phyloP scores from a whole-genome alignment of 2,113 vertebrate genomes.

The Agapornis roseicollis region DNA sequence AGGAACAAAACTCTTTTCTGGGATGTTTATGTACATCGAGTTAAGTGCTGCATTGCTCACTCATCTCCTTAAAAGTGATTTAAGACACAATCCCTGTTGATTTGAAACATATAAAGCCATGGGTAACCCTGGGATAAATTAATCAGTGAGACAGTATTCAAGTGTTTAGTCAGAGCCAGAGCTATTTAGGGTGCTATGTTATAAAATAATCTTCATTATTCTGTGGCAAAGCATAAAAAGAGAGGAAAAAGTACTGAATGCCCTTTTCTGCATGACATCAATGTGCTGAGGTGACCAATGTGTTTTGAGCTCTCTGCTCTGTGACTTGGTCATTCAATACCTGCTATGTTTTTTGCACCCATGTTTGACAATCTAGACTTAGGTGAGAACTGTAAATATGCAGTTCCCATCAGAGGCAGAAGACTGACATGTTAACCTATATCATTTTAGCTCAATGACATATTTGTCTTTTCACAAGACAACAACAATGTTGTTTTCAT shows the following conservation, averaged over 20 bases:
- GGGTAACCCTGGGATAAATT: not conserved
- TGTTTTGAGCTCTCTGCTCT: not conserved
- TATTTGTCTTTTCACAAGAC: not conserved
- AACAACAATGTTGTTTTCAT: not conserved
- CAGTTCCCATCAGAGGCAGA: not conserved
- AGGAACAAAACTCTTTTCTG: not conserved
- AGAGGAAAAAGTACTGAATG: not conserved
- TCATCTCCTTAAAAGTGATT: constrained; percentile 15
- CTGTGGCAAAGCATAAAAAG: not conserved
- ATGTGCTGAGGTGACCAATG: not conserved
- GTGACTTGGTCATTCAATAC: not conserved
- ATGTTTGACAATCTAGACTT: not conserved
- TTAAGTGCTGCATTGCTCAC: not conserved
- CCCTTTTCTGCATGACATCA: not conserved
- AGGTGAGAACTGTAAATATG: not conserved
- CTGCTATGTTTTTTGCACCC: rapidly evolving
- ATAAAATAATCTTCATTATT: not conserved
- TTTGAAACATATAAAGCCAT: not conserved
- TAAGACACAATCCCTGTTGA: constrained; percentile 17
- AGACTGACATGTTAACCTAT: not conserved
- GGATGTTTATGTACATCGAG: not conserved
- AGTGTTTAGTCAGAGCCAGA: constrained; percentile 5
- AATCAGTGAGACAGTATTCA: not conserved
- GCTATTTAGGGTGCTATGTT: not conserved
- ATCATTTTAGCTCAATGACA: not conserved